Evolutionary conservation across 37 sponge, comb jelly and placozoan genomes (phyloP).

Genomic region (Hormiphora californensis): DNA sequence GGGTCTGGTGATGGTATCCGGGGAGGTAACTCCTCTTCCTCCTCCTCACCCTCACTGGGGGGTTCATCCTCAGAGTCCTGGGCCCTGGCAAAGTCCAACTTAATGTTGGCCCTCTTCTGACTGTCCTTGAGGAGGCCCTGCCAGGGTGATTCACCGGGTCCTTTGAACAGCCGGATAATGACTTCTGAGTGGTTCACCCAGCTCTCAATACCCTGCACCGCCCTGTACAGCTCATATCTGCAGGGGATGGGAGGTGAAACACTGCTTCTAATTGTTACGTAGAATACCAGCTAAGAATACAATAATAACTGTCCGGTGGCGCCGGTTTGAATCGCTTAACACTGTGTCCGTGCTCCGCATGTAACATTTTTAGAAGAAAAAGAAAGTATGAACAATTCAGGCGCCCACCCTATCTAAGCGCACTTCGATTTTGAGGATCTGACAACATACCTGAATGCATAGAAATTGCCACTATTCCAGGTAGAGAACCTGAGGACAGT

Average conservation of each 20-base stretch:
- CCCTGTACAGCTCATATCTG: slow-evolving; percentile 1
- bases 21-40: not conserved
- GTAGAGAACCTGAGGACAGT: slow-evolving; percentile 3
- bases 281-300: no score
- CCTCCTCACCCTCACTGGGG: not conserved
- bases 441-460: not conserved
- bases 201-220: not conserved
- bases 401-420: no score
- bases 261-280: no score
- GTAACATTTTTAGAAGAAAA: no score
- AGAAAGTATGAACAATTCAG: no score
- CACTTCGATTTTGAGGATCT: not conserved
- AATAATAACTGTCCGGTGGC: no score
- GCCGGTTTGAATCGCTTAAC: no score
- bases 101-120: not conserved
- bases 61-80: slow-evolving; percentile 31
- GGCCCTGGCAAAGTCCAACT: slow-evolving; percentile 13
- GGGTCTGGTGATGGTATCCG: no score
- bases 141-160: not conserved
- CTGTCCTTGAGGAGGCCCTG: not conserved
- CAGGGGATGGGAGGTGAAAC: not conserved
- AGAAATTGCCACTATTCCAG: slow-evolving; percentile 8
- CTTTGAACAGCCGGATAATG: not conserved
- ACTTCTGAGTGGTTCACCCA: slow-evolving; percentile 13
- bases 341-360: no score